Percentiles rank a stretch among this genome's conserved stretches.
These are phyloP conservation scores for Microchrysa polita DNA, from an alignment of 2,888 invertebrate genomes.

Conservation along the genomic window DNA sequence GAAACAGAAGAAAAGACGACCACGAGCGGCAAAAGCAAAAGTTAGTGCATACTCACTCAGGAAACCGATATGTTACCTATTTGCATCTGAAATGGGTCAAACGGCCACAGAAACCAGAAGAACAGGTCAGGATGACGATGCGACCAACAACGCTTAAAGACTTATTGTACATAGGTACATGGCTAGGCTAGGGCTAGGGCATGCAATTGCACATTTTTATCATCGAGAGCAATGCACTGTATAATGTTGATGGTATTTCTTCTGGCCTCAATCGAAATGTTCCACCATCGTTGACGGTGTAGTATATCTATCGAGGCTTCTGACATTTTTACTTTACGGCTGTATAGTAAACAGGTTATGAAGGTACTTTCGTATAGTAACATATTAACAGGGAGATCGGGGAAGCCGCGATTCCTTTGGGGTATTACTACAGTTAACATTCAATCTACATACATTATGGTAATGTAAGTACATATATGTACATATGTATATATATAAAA, in stretches of 20 bases:
- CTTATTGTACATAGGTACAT: too few relatives aligned
- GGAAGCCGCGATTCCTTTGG: too few relatives aligned
- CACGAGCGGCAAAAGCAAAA: constrained; percentile 34
- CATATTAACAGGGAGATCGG: too few relatives aligned
- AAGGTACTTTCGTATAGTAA: too few relatives aligned
- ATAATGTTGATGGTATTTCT: constrained; percentile 11
- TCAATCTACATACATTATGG: too few relatives aligned
- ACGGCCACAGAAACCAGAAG: not conserved
- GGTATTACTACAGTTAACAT: too few relatives aligned
- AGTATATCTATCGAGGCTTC: constrained; percentile 16
- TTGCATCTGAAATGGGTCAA: constrained; percentile 37
- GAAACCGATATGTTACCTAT: constrained; percentile 34
- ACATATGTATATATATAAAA: too few relatives aligned
- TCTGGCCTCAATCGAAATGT: constrained; percentile 32
- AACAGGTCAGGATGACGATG: not conserved
- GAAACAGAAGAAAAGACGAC: too few relatives aligned
- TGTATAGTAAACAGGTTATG: too few relatives aligned
- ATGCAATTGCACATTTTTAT: constrained; percentile 22
- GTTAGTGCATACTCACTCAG: constrained; percentile 36
- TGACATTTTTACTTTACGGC: not conserved
- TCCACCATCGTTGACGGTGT: constrained; percentile 11
- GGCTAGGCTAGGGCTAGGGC: too few relatives aligned
- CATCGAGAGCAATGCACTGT: constrained; percentile 31
- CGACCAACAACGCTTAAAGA: too few relatives aligned
- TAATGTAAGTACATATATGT: too few relatives aligned